These are phyloP conservation scores for Poecilia picta DNA, from an alignment of 2,797 vertebrate genomes.

Conservation along the genomic window DNA sequence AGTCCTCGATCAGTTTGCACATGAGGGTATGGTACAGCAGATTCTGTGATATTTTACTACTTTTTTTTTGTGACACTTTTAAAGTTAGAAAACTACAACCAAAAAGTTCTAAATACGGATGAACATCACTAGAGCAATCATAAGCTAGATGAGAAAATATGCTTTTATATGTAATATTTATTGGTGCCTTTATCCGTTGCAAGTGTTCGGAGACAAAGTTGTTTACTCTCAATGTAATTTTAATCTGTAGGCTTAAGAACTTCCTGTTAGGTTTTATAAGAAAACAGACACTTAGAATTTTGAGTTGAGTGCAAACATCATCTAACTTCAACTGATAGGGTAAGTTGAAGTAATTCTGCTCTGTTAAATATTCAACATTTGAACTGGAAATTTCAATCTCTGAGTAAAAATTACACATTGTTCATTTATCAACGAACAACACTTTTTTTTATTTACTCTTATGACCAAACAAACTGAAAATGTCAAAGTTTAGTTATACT, in stretches of 20 bases:
- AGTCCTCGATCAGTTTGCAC: conserved; percentile 7
- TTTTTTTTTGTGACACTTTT: too few species aligned
- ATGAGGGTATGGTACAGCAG: not conserved
- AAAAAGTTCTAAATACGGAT: not conserved
- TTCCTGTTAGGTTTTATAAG: not conserved
- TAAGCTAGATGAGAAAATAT: not conserved
- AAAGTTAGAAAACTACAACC: not conserved
- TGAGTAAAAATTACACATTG: not conserved
- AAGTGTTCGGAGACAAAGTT: not conserved
- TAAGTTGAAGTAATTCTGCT: too few species aligned
- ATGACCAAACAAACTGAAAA: not conserved
- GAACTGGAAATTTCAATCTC: not conserved
- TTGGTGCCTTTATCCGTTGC: not conserved
- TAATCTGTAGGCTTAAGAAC: too few species aligned
- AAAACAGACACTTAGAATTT: not conserved
- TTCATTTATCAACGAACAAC: not conserved
- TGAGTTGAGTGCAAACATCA: not conserved
- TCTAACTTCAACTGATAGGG: not conserved
- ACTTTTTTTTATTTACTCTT: not conserved
- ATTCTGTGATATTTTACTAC: too few species aligned
- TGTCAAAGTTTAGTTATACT: not conserved
- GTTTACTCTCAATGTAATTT: not conserved
- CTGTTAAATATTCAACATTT: not conserved
- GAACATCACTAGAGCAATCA: not conserved
- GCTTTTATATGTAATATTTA: not conserved